A percentile compares a stretch with the other conserved stretches of the same genome.
Conservation (phyloP, 2,888 invertebrate genomes). For the Perithous albicinctus region DNA sequence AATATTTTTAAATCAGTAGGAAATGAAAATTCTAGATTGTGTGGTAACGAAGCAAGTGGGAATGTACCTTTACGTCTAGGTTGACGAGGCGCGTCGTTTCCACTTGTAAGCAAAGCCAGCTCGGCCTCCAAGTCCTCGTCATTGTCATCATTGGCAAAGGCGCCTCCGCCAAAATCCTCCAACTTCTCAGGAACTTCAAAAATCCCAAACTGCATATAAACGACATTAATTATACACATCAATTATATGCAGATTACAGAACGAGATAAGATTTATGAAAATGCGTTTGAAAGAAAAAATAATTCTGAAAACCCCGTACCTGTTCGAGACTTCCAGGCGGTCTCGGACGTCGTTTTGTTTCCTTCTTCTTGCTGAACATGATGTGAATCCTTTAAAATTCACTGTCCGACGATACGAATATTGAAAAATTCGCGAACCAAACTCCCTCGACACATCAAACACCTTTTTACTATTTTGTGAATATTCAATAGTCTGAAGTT, state of each 20-base stretch:
- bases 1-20: too few relatives aligned
- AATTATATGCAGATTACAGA: neutral
- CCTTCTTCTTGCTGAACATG: constrained; percentile 82
- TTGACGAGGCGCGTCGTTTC: constrained; percentile 80
- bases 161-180: constrained; percentile 85
- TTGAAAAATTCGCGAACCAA: constrained; percentile 4
- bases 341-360: constrained; percentile 75
- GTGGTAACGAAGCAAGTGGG: neutral
- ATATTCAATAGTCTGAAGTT: constrained; percentile 49
- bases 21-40: neutral
- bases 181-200: constrained; percentile 90
- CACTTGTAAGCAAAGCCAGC: constrained; percentile 89
- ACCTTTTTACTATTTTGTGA: constrained; percentile 19
- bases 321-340: constrained; percentile 79
- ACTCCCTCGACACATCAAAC: neutral
- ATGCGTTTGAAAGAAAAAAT: too few relatives aligned
- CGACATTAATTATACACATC: constrained; percentile 12
- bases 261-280: neutral
- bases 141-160: constrained; percentile 84
- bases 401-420: neutral
- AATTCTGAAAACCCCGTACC: constrained; percentile 69
- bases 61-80: constrained; percentile 79
- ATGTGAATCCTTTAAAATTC: neutral
- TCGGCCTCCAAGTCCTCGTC: constrained; percentile 96
- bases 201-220: constrained; percentile 89